These are phyloP conservation scores for Perizoma affinitatum DNA, from an alignment of 2,888 invertebrate genomes.

Conservation along the genomic window DNA sequence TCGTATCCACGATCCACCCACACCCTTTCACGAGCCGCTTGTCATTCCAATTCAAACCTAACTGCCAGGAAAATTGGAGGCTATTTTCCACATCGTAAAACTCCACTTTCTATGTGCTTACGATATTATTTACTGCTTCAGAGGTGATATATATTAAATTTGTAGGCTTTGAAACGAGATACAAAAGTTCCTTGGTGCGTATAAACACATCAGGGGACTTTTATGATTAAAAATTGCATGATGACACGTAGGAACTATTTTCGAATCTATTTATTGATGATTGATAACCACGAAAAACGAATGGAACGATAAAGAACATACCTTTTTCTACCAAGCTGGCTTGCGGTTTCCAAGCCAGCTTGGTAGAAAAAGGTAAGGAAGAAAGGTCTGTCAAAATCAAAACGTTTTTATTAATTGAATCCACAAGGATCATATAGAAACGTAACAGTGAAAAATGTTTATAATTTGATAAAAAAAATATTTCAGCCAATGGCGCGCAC, in stretches of 20 bases:
- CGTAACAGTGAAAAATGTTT: too few relatives aligned
- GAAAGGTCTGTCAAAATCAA: too few relatives aligned
- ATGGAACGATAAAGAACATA: too few relatives aligned
- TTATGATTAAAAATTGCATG: not conserved
- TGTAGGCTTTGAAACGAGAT: conserved; percentile 14
- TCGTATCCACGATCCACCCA: conserved; percentile 16
- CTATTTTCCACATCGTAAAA: conserved; percentile 28
- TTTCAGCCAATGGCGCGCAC: not conserved
- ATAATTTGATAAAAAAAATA: not conserved
- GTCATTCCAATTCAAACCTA: conserved; percentile 36
- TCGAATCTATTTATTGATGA: too few relatives aligned
- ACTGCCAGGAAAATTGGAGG: conserved; percentile 39
- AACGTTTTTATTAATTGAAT: too few relatives aligned
- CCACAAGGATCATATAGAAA: too few relatives aligned
- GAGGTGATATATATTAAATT: conserved; percentile 19
- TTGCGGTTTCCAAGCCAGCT: too few relatives aligned
- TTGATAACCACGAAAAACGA: too few relatives aligned
- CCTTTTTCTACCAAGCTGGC: too few relatives aligned
- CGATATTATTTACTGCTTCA: conserved; percentile 22
- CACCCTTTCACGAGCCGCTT: conserved; percentile 30
- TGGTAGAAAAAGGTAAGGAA: too few relatives aligned
- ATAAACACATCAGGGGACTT: not conserved
- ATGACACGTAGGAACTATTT: not conserved
- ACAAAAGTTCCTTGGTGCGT: conserved; percentile 13
- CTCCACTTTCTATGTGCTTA: conserved; percentile 30